Evolutionary conservation across 2,888 invertebrate species (phyloP).

Genomic region (Lepeophtheirus nordmannii): DNA sequence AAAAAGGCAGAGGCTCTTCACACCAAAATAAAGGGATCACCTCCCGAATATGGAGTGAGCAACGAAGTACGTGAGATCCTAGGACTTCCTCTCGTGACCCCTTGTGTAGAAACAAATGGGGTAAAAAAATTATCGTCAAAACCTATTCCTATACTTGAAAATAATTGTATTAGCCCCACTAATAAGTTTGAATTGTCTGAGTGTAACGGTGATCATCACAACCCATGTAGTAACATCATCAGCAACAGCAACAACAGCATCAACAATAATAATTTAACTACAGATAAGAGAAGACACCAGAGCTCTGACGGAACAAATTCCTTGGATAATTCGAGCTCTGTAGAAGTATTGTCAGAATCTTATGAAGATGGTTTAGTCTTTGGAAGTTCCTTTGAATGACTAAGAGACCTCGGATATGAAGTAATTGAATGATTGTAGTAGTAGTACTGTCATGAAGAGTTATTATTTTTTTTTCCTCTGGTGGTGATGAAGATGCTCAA

Average conservation of each 20-base stretch:
- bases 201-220: no score
- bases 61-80: background rate
- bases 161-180: no score
- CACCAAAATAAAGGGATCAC: background rate
- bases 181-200: no score
- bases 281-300: background rate
- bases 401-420: constrained; percentile 6
- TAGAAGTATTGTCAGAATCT: constrained; percentile 9
- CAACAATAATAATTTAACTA: background rate
- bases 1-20: constrained; percentile 5
- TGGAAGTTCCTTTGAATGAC: constrained; percentile 3
- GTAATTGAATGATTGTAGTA: background rate
- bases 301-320: constrained; percentile 3
- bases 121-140: background rate
- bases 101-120: no score
- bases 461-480: no score
- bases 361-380: background rate
- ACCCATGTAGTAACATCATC: no score
- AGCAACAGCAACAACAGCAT: background rate
- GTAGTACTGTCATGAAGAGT: no score
- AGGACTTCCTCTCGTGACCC: background rate
- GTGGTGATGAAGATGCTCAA: no score
- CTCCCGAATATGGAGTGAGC: background rate
- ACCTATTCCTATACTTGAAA: background rate
- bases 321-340: background rate